A percentile compares a stretch with the other conserved stretches of the same genome.
Evolutionary conservation across 2,113 vertebrate species (phyloP).

Genomic region (Phaethornis superciliosus): DNA sequence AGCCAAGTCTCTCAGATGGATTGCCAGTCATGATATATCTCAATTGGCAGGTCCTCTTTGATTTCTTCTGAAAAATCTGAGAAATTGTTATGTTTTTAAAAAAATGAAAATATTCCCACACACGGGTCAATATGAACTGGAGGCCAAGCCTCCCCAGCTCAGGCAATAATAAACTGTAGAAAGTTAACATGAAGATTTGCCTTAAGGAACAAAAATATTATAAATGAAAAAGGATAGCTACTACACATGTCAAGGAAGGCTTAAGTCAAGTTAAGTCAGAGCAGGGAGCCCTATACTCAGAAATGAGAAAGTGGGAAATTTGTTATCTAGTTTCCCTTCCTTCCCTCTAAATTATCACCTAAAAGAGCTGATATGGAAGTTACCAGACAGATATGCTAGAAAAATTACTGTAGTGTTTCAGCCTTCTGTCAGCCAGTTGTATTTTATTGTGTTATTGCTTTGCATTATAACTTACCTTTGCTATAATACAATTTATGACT

Average conservation of each 20-base stretch:
- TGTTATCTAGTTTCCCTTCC: not conserved
- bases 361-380: not conserved
- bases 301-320: not conserved
- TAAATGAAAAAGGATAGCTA: not conserved
- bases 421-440: not conserved
- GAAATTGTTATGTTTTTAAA: not conserved
- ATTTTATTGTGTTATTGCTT: not conserved
- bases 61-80: constrained; percentile 32
- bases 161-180: not conserved
- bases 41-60: not conserved
- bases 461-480: not conserved
- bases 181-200: not conserved
- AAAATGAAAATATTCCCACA: not conserved
- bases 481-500: not conserved
- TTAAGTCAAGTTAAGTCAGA: not conserved
- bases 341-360: not conserved
- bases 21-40: not conserved
- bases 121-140: not conserved
- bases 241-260: not conserved
- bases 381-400: not conserved
- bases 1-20: not conserved
- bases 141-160: not conserved
- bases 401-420: not conserved
- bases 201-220: not conserved
- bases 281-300: not conserved